Base-by-base conservation (phyloP, 2,797 vertebrate genomes). In the Fistularia commersonii region DNA sequence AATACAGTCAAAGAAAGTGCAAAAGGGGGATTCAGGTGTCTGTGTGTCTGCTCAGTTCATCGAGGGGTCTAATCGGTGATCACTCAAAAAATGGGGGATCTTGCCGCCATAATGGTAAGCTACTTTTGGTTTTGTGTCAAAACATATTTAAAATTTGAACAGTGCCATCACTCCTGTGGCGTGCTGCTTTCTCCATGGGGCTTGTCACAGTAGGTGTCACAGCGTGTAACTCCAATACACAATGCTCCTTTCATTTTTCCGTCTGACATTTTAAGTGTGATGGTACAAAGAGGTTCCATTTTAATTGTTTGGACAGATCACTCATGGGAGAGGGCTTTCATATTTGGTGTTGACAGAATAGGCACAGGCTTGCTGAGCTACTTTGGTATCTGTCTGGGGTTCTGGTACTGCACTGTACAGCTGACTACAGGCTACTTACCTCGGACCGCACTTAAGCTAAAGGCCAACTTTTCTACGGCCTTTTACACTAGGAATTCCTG, bases 261-360 rank as follows among this genome's bases (percentile, higher is more conserved):
- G 75, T 79, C 75, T 86, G 84, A 86, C 85, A 85, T 53, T 79
- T 82, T 86, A 86, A 88, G 81, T 86, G 76, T 80, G 84, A 88
- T 83, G 82, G 61, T 83, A 86, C 84, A 86, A 87, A 87, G 86
- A 77, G 78, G 79, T 69, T 84, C 80, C 77, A 64, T 84, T 88
- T 85, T 88, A 90, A 90, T 89, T 90, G 87, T 90, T 89, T 88
- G 84, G 82, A 87, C 86, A 88, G 84, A 88, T 88, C 84, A 87
- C 86, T 88, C 88, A 70, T 54, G 84, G 83, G 84, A 82, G 79
- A 73, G 61, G 11, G 64, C 82, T 89, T 88, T 85, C 82, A 88
- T 87, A 87, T 65, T 52, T 66, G 78, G 64, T 86, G 83, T 84
- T 90, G 88, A 90, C 87, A 90, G 88, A 91, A 91, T 86, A 81